A percentile compares a stretch with the other conserved stretches of the same genome.
These are phyloP conservation scores for Hypanus sabinus DNA, from an alignment of 2,113 vertebrate genomes.

Conservation along the genomic window DNA sequence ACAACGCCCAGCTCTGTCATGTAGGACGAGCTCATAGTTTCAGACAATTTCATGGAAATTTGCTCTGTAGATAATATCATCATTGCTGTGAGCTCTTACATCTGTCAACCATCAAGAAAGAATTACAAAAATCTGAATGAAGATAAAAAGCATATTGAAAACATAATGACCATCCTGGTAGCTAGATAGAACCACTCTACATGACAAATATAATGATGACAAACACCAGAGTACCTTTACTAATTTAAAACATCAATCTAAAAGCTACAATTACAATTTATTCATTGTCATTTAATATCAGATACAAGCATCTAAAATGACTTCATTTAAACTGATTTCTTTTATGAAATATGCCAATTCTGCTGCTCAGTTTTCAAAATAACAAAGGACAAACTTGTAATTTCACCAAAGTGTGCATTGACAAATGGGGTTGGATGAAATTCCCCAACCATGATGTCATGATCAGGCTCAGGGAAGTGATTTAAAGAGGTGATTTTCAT, in stretches of 20 bases:
- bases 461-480: not conserved
- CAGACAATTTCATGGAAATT: slow-evolving; percentile 16
- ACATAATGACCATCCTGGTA: slow-evolving; percentile 24
- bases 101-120: slow-evolving; percentile 28
- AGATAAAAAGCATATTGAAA: slow-evolving; percentile 28
- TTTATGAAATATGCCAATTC: not conserved
- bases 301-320: not conserved
- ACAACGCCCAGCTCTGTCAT: not conserved
- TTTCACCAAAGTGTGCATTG: not conserved
- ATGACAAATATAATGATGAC: slow-evolving; percentile 35
- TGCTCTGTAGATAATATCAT: slow-evolving; percentile 14
- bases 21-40: not conserved
- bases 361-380: not conserved
- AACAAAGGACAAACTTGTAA: not conserved
- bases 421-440: not conserved
- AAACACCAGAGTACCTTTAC: slow-evolving; percentile 19
- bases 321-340: not conserved
- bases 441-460: not conserved
- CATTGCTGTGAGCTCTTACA: slow-evolving; percentile 15
- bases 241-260: slow-evolving; percentile 14
- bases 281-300: slow-evolving; percentile 15
- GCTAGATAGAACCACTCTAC: slow-evolving; percentile 23
- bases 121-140: slow-evolving; percentile 32
- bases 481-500: not conserved
- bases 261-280: not conserved